Evolutionary conservation across 2,888 invertebrate genomes (phyloP), one percentile per base, ranked within the genome.

Genomic region (Ophion costatus): DNA sequence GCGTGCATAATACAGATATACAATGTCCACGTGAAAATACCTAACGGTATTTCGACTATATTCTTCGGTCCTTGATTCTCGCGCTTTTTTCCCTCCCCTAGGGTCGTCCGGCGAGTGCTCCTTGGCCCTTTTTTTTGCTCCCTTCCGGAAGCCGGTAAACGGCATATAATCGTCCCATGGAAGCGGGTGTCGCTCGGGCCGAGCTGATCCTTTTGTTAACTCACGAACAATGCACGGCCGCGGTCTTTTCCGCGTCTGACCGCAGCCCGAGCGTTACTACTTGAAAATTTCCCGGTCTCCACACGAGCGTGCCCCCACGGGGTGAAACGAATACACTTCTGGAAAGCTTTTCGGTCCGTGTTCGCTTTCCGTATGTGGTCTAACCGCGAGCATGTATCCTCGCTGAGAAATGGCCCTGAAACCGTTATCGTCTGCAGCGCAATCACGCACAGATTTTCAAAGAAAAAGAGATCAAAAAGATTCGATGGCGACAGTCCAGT

Each of bases 151-250:
- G 78, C 88, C 87, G 83, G 89, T 91, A 92, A 92, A 90, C 87
- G 91, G 87, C 89, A 90, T 90, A 92, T 92, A 92, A 92, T 91
- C 90, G 91, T 88, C 90, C 85, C 56, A 67, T 22, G 59, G 79
- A 24, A 42, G 82, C 85, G 77, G 33, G 70, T 57, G 85, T 76
- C 88, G 76, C 86, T 85, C 4, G 38, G 87, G 64, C 20, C 57
- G 86, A 86, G 87, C 80, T 87, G 87, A 88, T 88, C 88, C 88
- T 88, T 89, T 92, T 91, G 90, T 92, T 92, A 90, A 85, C 84
- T 78, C 67, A 66, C 85, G 90, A 92, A 92, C 91, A 92, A 92
- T 92, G 88, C 88, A 82, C 85, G 51, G 59, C 59, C 56, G 79
- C 80, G 76, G 80, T 75, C 82, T 82, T 71, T 86, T 79, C 85